phyloP scores from a whole-genome alignment of 2,797 vertebrate genomes.

The Manis javanica region DNA sequence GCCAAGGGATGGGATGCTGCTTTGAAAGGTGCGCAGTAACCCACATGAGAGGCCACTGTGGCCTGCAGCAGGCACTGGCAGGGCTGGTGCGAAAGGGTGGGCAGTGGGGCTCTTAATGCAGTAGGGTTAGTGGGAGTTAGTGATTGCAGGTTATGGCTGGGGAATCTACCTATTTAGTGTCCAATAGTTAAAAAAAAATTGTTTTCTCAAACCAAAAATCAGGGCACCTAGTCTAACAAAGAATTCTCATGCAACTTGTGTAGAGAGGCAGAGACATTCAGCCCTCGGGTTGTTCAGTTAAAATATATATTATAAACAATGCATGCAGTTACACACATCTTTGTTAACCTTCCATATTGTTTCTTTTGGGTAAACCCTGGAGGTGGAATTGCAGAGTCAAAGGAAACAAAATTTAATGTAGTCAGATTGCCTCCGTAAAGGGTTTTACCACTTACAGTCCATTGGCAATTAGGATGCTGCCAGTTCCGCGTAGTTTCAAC shows the following conservation, averaged over 20 bases:
- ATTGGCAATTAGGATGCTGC: background rate
- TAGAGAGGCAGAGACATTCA: background rate
- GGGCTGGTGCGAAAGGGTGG: no score
- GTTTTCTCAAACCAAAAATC: slow-evolving; percentile 20
- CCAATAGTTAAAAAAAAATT: background rate
- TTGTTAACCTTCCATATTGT: background rate
- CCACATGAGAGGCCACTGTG: background rate
- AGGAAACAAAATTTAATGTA: slow-evolving; percentile 40
- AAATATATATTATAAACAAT: background rate
- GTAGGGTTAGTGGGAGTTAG: background rate
- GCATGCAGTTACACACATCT: background rate
- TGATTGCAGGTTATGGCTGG: background rate
- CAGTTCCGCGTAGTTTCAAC: background rate
- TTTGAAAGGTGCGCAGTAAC: background rate
- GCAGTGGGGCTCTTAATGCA: background rate
- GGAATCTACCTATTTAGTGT: background rate
- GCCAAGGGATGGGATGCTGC: background rate
- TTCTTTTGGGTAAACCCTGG: slow-evolving; percentile 47
- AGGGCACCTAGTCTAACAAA: slow-evolving; percentile 5
- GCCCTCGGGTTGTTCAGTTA: background rate
- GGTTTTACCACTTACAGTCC: background rate
- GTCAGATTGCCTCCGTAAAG: background rate
- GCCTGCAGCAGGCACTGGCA: background rate
- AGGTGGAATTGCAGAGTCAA: slow-evolving; percentile 17
- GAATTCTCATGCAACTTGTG: background rate